These are phyloP conservation scores for Neodiprion virginianus DNA, from an alignment of 1,140 invertebrate genomes.

Conservation along the genomic window DNA sequence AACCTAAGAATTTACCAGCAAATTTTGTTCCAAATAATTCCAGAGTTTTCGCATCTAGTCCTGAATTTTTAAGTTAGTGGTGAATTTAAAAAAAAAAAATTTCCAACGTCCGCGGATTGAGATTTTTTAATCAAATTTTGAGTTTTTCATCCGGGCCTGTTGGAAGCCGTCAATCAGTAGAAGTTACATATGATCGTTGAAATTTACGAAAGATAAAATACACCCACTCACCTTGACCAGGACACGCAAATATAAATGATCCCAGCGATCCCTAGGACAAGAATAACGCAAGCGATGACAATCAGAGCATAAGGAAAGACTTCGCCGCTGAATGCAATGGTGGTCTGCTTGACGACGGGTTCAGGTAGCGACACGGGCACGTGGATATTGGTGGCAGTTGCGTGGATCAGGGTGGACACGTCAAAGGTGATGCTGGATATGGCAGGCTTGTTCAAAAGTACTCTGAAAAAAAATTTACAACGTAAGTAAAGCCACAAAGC, in stretches of 20 bases:
- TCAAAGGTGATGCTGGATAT: slow-evolving; percentile 72
- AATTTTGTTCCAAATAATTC: too few relatives aligned
- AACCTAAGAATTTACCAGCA: too few relatives aligned
- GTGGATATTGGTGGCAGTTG: slow-evolving; percentile 73
- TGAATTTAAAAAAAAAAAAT: too few relatives aligned
- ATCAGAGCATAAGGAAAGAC: slow-evolving; percentile 88
- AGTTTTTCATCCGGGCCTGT: too few relatives aligned
- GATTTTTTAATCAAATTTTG: too few relatives aligned
- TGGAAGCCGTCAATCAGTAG: not conserved
- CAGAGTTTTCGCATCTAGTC: too few relatives aligned
- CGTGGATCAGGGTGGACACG: slow-evolving; percentile 68
- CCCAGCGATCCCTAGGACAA: slow-evolving; percentile 82
- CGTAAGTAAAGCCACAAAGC: not conserved
- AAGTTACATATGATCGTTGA: not conserved
- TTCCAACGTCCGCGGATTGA: too few relatives aligned
- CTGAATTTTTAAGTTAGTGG: too few relatives aligned
- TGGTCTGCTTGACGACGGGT: slow-evolving; percentile 62
- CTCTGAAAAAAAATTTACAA: slow-evolving; percentile 45
- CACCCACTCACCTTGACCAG: slow-evolving; percentile 80
- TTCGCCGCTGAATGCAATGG: slow-evolving; percentile 71
- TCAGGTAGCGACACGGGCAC: slow-evolving; percentile 65
- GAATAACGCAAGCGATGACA: slow-evolving; percentile 84
- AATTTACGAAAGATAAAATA: slow-evolving; percentile 19
- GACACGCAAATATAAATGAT: slow-evolving; percentile 92
- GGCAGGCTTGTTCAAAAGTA: slow-evolving; percentile 65